Evolutionary conservation across 2,888 invertebrate genomes (phyloP).

Genomic region (Eristalis arbustorum): DNA sequence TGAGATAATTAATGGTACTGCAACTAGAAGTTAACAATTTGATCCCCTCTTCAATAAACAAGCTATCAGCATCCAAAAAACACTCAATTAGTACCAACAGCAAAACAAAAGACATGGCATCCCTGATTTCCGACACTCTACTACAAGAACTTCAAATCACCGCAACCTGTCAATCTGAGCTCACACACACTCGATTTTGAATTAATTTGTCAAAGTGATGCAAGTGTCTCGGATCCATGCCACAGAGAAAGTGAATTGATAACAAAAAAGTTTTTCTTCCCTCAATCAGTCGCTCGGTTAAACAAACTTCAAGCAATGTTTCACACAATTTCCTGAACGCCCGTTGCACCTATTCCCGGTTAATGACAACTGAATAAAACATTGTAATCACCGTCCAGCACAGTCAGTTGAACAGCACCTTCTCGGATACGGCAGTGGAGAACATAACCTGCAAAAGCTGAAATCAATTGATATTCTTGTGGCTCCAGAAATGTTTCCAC

Average conservation of each 20-base stretch:
- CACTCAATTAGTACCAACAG: neutral
- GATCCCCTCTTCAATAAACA: too few relatives aligned
- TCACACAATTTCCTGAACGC: neutral
- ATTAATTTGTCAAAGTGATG: conserved; percentile 40
- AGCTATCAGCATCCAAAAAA: neutral
- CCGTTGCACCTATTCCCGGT: neutral
- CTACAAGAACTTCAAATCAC: neutral
- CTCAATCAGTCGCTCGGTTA: neutral
- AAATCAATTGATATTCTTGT: conserved; percentile 32
- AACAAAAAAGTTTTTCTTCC: neutral
- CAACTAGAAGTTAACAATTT: too few relatives aligned
- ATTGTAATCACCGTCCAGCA: neutral
- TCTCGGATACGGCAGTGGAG: conserved; percentile 29
- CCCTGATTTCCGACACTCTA: neutral
- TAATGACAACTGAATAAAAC: neutral
- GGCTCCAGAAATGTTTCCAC: conserved; percentile 50
- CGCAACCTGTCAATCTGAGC: conserved; percentile 25
- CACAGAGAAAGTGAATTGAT: conserved; percentile 55
- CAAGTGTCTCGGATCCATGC: conserved; percentile 34
- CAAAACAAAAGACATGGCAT: neutral
- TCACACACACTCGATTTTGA: neutral
- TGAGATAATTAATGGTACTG: too few relatives aligned
- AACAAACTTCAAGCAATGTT: conserved; percentile 6
- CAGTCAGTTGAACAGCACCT: neutral
- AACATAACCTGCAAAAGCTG: conserved; percentile 47